Conservation (phyloP, 2,888 invertebrate genomes). For the Heteromyza rotundicornis region DNA sequence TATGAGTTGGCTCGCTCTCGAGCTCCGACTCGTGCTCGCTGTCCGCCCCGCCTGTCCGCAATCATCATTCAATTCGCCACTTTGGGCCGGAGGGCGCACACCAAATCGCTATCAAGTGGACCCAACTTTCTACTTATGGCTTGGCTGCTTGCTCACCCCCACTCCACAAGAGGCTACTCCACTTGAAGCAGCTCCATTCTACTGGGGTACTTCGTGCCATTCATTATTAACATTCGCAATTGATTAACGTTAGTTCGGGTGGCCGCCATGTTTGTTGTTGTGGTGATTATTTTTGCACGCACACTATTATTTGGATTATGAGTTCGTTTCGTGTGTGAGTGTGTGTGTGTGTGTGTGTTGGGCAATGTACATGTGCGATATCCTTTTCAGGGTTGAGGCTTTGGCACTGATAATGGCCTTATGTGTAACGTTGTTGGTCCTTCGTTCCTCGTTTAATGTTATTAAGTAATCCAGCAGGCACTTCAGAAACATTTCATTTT, state of each 20-base stretch:
- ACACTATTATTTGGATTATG: slow-evolving; percentile 16
- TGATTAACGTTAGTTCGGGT: slow-evolving; percentile 49
- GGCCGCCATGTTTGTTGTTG: slow-evolving; percentile 25
- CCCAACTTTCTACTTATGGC: too few relatives aligned
- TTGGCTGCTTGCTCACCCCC: too few relatives aligned
- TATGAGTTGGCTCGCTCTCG: too few relatives aligned
- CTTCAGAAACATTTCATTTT: neutral
- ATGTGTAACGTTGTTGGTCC: neutral
- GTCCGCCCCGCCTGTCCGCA: neutral
- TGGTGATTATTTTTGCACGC: slow-evolving; percentile 47
- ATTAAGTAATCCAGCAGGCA: neutral
- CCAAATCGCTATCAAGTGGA: neutral
- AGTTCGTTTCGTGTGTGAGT: too few relatives aligned
- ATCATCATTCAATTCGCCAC: slow-evolving; percentile 5
- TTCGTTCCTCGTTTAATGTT: neutral
- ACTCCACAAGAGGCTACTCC: too few relatives aligned
- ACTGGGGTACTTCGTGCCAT: too few relatives aligned
- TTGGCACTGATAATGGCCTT: neutral
- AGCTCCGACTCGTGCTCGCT: neutral
- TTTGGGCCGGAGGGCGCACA: neutral
- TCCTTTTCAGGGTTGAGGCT: neutral
- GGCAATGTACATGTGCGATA: slow-evolving; percentile 3
- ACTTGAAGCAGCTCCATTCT: neutral
- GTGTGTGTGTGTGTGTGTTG: too few relatives aligned
- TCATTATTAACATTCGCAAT: slow-evolving; percentile 53